Base-by-base conservation (phyloP, 2,888 invertebrate species). In the Thumatha senex region DNA sequence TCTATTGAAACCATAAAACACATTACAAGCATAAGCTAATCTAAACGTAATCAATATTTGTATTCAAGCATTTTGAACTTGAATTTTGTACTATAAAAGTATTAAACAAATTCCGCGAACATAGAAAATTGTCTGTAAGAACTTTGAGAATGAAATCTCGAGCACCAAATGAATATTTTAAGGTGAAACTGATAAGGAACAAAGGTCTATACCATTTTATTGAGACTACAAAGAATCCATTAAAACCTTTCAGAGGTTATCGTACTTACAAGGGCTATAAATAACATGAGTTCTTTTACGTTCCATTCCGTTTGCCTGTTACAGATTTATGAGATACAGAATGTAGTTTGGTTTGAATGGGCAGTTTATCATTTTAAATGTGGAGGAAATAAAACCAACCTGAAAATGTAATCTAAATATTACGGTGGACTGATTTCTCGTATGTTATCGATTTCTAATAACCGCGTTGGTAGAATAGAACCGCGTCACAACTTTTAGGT, bases 151-250 rank as follows among this genome's bases (percentile, higher is more conserved):
- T 24, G 18, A 24, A 24, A 24, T 24, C 18, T 24, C 18, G 18
- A 18, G 7, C 42, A 30, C 18, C 18, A 24, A 24, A 24, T 24
- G 18, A 24, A 24, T 24, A 5, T 24, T 24, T 24, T 5, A 24
- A 24, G 18, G 18, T 24, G 18, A 24, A 24, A 24, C 18, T 24
- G 56, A 67, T 54, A 53, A 58, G 35, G 58, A 63, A 67, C 66
- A 73, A 71, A 58, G 58, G 60, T 48, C 41, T 49, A 59, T 55
- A 51, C 70, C 63, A 67, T 73, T 72, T 70, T 71, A 68, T 64
- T 66, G 67, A 59, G 70, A 67, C 67, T 67, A 67, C 70, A 67
- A 75, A 65, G 70, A 66, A 58, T 60, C 58, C 46, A 13, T 47
- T 49, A 55, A 58, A 67, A 24, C 61, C 56, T 56, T 62, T 63